Evolutionary conservation across 2,888 invertebrate species (phyloP).

Genomic region (Calameuta idolon): DNA sequence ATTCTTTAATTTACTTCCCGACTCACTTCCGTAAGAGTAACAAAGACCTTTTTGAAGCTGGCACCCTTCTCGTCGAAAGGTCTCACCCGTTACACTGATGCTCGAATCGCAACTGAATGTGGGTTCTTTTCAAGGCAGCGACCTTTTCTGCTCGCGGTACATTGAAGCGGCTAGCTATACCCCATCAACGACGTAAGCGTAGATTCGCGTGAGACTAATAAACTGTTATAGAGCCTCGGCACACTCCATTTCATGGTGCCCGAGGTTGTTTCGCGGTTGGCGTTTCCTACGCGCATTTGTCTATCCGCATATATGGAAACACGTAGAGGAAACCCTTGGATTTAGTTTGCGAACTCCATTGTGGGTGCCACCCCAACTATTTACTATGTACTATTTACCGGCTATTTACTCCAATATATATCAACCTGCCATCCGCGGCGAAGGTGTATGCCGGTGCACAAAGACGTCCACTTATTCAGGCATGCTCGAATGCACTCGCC

Average conservation of each 20-base stretch:
- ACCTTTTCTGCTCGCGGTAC: neutral
- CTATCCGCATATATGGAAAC: neutral
- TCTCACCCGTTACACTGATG: neutral
- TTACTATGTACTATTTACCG: neutral
- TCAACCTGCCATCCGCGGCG: neutral
- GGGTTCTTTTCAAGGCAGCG: neutral
- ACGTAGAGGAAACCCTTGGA: neutral
- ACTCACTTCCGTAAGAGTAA: neutral
- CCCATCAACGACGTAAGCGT: neutral
- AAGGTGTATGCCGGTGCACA: neutral
- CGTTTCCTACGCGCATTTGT: neutral
- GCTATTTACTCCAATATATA: neutral
- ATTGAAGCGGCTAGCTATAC: neutral
- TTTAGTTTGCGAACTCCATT: neutral
- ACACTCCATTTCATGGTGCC: neutral
- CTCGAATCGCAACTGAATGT: neutral
- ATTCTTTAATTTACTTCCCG: neutral
- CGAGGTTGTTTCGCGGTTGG: neutral
- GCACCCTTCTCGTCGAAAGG: neutral
- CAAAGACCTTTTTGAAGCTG: neutral
- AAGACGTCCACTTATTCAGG: slow-evolving; percentile 12
- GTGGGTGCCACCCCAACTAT: neutral
- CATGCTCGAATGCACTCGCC: slow-evolving; percentile 20
- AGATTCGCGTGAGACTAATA: neutral
- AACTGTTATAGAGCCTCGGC: neutral